Conservation (phyloP, 2,797 vertebrate species). For the Euphonia xanthogaster region DNA sequence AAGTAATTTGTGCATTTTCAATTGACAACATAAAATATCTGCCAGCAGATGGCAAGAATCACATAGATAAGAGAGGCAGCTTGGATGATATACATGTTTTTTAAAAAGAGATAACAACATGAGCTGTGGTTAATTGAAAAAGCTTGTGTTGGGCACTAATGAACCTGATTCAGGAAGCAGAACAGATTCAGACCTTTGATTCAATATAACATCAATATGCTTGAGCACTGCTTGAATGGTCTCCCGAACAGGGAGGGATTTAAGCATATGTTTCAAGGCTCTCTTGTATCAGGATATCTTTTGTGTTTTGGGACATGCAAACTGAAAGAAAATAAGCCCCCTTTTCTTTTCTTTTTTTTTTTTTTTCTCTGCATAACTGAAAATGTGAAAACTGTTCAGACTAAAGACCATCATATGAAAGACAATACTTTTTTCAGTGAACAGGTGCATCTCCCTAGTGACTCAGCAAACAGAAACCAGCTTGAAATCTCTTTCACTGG, state of each 20-base stretch:
- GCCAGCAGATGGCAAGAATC: slow-evolving; percentile 57
- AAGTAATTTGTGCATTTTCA: background rate
- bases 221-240: background rate
- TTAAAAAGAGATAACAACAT: background rate
- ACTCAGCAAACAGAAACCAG: background rate
- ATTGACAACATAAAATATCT: background rate
- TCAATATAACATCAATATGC: background rate
- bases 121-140: background rate
- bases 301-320: background rate
- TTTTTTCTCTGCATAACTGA: background rate
- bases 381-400: background rate
- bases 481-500: background rate
- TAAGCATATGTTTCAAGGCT: background rate
- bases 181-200: background rate
- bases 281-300: background rate
- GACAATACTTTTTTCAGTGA: background rate
- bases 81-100: background rate
- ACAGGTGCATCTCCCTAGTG: background rate
- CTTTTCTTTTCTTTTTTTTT: background rate
- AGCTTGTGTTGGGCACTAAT: background rate
- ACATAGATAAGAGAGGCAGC: background rate
- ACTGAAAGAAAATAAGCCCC: background rate
- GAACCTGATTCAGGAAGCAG: background rate
- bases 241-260: background rate
- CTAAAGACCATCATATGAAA: background rate